Conservation (phyloP, 2,797 vertebrate species). For the Mionectes olivaceus region DNA sequence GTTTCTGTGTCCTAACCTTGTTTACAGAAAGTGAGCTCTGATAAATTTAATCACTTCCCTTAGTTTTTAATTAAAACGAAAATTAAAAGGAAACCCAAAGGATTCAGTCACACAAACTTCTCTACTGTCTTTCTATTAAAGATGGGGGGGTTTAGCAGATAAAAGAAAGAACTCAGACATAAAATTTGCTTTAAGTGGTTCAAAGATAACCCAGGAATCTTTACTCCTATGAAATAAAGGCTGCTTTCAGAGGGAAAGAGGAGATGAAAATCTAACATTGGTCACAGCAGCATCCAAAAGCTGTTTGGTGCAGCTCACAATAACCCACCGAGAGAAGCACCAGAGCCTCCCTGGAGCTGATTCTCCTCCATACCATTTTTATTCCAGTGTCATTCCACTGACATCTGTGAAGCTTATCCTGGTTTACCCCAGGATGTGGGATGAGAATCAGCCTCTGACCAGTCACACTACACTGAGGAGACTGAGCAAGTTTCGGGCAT, state of each 20-base stretch:
- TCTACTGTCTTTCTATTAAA: neutral
- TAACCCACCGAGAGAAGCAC: neutral
- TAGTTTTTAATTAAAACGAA: neutral
- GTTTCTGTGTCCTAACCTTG: neutral
- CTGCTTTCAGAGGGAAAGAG: neutral
- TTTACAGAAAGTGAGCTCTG: neutral
- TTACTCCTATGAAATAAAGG: neutral
- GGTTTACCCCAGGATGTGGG: neutral
- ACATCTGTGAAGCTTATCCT: neutral
- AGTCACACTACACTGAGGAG: neutral
- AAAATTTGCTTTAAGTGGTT: neutral
- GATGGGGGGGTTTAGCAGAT: neutral
- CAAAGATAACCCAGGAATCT: neutral
- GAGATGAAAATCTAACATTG: neutral
- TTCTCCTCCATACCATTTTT: neutral
- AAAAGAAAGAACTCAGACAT: neutral
- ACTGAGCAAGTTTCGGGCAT: neutral
- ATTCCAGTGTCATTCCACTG: neutral
- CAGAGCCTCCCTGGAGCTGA: neutral
- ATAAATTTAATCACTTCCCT: neutral
- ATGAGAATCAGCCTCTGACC: neutral
- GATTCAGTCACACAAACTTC: neutral
- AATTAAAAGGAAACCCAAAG: neutral
- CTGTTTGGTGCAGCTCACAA: neutral
- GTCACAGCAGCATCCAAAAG: neutral